Base-by-base conservation (phyloP, 2,797 vertebrate species). In the Falco naumanni region DNA sequence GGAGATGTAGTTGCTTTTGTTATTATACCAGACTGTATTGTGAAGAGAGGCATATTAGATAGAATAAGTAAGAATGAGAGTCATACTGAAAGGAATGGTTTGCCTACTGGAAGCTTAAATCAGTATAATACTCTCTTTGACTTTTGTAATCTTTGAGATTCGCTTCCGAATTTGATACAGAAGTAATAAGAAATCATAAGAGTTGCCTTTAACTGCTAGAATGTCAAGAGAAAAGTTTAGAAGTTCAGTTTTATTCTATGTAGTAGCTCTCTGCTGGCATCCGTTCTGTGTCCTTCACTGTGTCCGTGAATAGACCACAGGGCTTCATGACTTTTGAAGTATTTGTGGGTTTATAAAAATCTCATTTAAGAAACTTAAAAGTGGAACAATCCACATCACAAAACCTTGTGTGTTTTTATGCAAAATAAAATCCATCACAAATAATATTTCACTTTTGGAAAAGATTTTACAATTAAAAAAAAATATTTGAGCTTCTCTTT, bases 81-180 rank as follows among this genome's bases (percentile, higher is more conserved):
- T 60, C 39, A 56, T 69, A 45, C 41, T 54, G 63, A 94, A 97
- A 93, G 69, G 61, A 80, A 80, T 61, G 75, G 92, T 93, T 96
- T 90, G 34, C 89, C 89, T 79, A 24, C 34, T 91, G 63, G 82
- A 89, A 96, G 39, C 69, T 21, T 85, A 77, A 93, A 77, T 70
- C 41, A 64, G 18, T 56, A 19, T 93, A 95, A 88, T 41, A 80
- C 66, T 86, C 93, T 88, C 59, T 93, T 74, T 56, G 48, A 85
- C 24, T 74, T 77, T 31, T 68, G 28, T 85, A 15, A 47, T 60
- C 47, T 68, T 72, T 74, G 48, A 75, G 68, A 84, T 82, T 79
- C 29, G 33, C 33, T 76, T 70, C 47, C 41, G 72, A 95, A 93
- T 63, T 83, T 45, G 57, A 6, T 66, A 54, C 12, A 37, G 74